These are phyloP conservation scores for Phaedon cochleariae DNA, from an alignment of 2,888 invertebrate genomes.

Conservation along the genomic window DNA sequence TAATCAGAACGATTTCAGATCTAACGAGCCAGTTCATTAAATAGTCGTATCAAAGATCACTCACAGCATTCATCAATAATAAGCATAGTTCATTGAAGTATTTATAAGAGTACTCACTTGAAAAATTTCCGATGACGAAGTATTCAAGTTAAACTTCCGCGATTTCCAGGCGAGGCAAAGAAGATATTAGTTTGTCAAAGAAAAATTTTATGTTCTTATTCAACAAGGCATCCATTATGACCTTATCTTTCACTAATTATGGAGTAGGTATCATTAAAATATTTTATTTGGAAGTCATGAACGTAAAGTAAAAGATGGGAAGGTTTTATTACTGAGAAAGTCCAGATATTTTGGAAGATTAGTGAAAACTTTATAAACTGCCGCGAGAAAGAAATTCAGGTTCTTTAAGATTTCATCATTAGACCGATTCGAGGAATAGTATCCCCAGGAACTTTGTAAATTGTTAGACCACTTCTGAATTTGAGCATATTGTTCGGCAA, in stretches of 20 bases:
- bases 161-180: constrained; percentile 30
- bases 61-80: neutral
- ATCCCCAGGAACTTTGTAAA: constrained; percentile 41
- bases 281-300: constrained; percentile 46
- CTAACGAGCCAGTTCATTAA: neutral
- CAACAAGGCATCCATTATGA: constrained; percentile 37
- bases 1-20: neutral
- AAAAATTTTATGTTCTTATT: constrained; percentile 36
- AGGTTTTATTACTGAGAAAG: constrained; percentile 54
- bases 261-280: constrained; percentile 44
- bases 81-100: neutral
- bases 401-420: constrained; percentile 52
- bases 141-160: constrained; percentile 36
- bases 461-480: constrained; percentile 26
- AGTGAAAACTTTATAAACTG: constrained; percentile 56
- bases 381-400: constrained; percentile 50
- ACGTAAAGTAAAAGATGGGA: constrained; percentile 47
- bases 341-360: constrained; percentile 55
- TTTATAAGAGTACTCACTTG: neutral
- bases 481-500: no score
- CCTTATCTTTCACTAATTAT: constrained; percentile 41
- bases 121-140: constrained; percentile 31
- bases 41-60: neutral
- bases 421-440: constrained; percentile 50
- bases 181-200: constrained; percentile 32